A percentile compares a stretch with the other conserved stretches of the same genome.
phyloP scores from a whole-genome alignment of 2,888 invertebrate species.

The Tolmerus cingulatus region DNA sequence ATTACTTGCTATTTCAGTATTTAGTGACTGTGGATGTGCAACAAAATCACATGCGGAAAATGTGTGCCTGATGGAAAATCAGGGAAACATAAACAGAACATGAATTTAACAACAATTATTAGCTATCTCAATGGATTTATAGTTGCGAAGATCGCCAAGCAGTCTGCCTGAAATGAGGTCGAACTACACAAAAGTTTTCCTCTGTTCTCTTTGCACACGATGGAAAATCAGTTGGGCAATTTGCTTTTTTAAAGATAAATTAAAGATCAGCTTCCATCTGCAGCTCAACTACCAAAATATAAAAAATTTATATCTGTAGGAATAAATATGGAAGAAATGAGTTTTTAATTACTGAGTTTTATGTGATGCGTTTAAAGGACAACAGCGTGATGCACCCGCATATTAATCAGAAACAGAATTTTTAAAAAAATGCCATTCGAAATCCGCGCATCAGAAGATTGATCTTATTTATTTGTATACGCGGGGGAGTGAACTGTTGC shows the following conservation, averaged over 20 bases:
- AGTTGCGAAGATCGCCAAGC: background rate
- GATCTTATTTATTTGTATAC: background rate
- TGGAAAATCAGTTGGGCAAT: background rate
- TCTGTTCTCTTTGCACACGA: background rate
- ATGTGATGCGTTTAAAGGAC: background rate
- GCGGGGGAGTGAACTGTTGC: background rate
- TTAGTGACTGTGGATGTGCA: background rate
- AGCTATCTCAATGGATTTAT: background rate
- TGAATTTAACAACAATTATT: background rate
- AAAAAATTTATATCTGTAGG: background rate
- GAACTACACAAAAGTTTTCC: background rate
- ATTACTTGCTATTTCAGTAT: background rate
- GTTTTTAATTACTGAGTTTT: background rate
- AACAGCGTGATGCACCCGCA: background rate
- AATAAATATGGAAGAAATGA: background rate
- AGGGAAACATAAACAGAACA: background rate
- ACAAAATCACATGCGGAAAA: background rate
- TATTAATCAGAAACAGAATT: background rate
- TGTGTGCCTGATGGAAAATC: background rate
- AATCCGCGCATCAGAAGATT: background rate
- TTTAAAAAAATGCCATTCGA: background rate
- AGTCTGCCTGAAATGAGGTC: background rate
- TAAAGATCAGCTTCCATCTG: background rate
- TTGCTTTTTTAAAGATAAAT: background rate
- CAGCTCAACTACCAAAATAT: background rate